Base-by-base conservation (phyloP, 2,888 invertebrate genomes). In the Drosophila testacea region DNA sequence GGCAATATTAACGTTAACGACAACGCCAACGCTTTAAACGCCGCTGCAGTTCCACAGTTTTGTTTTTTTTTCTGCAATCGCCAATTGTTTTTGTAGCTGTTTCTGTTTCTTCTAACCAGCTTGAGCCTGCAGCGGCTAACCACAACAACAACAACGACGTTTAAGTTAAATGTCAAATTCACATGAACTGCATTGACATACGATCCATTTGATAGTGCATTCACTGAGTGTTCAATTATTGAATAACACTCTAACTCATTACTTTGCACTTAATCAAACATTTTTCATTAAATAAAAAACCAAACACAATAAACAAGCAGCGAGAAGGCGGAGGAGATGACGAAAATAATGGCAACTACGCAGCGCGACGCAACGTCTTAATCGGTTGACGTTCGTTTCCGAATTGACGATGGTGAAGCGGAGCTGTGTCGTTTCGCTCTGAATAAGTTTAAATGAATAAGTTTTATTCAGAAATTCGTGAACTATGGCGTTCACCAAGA, bases 131-230 rank as follows among this genome's bases (percentile, higher is more conserved):
- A 64, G 69, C 73, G 41, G 70, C 77, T 57, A 55, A 55, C 55
- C 57, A 44, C 54, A 60, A 34, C 38, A 48, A 52, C 48, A 47
- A 57, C 64, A 52, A 50, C 51, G 46, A 22, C 22, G 22, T 2
- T 22, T n/a, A 60, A 59, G 54, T 68, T 82, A 85, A 85, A 85
- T 85, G 85, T 83, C 85, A 85, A 81, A 85, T 88, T 85, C 85
- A 73, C 85, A 88, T 83, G 88, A 85, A 88, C 88, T 73, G 54
- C 65, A 30, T 60, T 44, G 10, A 67, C 36, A 54, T 42, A 16
- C 47, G 52, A 27, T 57, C 42, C n/a, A 46, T 67, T 71, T 70
- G 47, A 51, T 16, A 47, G 39, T 44, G 16, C 16, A 39, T 47
- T 60, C 42, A 16, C 6, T 6, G 51, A 36, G 10, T 47, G 39